phyloP scores from a whole-genome alignment of 2,797 vertebrate species.

The Poeciliopsis gracilis region DNA sequence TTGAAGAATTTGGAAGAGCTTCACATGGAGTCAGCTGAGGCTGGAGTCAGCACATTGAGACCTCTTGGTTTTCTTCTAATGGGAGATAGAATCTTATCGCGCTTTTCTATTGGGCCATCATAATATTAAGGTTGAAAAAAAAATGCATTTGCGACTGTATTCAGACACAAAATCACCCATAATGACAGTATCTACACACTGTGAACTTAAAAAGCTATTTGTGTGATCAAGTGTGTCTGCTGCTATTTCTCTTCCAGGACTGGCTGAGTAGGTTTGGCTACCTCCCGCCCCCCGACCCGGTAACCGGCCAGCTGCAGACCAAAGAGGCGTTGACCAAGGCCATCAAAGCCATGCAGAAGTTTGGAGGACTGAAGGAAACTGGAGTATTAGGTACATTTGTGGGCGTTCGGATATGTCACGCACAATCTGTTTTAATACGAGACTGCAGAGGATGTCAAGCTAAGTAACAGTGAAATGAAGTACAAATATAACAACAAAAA shows the following conservation, averaged over 20 bases:
- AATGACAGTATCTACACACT: not conserved
- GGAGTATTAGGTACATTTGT: conserved; percentile 68
- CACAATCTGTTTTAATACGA: conserved; percentile 3
- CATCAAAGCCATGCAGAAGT: conserved; percentile 95
- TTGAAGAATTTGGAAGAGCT: no score
- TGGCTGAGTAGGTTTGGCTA: conserved; percentile 97
- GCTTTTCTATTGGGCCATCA: not conserved
- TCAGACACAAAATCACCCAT: not conserved
- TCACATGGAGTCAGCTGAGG: not conserved
- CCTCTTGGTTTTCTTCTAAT: not conserved
- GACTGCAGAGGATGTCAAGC: not conserved
- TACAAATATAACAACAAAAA: conserved; percentile 19
- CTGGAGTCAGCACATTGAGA: not conserved
- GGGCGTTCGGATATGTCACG: not conserved
- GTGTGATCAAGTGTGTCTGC: conserved; percentile 43
- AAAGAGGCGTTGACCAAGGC: conserved; percentile 92
- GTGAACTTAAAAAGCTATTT: conserved; percentile 33
- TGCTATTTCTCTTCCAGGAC: conserved; percentile 79
- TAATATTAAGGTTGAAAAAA: not conserved
- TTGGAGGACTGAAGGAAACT: conserved; percentile 88
- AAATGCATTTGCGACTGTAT: not conserved
- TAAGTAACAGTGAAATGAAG: conserved; percentile 6
- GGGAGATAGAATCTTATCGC: not conserved
- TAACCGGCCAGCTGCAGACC: conserved; percentile 89
- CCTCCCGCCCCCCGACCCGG: conserved; percentile 88